A percentile compares a stretch with the other conserved stretches of the same genome.
Conservation (phyloP, 2,113 vertebrate genomes). For the Trogon melanurus region DNA sequence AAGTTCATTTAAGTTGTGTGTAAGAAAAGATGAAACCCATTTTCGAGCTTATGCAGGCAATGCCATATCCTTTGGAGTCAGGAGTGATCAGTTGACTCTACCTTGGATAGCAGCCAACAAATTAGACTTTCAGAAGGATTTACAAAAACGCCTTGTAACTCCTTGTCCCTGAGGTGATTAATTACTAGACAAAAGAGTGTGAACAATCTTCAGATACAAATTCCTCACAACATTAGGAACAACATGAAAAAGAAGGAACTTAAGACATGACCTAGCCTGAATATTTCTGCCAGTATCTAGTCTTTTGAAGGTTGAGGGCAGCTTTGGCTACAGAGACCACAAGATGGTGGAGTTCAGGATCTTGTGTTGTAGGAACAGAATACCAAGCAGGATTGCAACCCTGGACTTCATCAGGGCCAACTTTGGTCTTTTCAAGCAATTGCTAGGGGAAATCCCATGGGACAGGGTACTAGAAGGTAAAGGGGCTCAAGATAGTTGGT, state of each 20-base stretch:
- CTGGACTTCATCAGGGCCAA: too few species aligned
- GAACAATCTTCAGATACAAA: not conserved
- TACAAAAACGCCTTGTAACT: not conserved
- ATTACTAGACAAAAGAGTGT: not conserved
- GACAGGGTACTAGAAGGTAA: too few species aligned
- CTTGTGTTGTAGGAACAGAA: too few species aligned
- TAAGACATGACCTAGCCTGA: not conserved
- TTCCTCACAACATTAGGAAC: not conserved
- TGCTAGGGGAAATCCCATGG: too few species aligned
- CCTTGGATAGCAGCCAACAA: not conserved
- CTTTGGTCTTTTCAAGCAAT: too few species aligned
- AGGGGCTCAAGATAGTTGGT: too few species aligned
- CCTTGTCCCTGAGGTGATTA: not conserved
- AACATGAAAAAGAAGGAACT: not conserved
- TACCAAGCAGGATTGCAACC: too few species aligned
- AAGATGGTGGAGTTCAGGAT: too few species aligned
- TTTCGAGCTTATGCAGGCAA: not conserved
- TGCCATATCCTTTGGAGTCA: not conserved
- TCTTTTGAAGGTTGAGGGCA: not conserved
- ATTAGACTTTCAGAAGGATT: not conserved
- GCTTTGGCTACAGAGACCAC: too few species aligned
- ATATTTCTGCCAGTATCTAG: not conserved
- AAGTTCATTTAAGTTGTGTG: not conserved
- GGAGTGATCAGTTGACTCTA: not conserved
- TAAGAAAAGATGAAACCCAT: not conserved